Percentiles rank a stretch among this genome's conserved stretches.
Evolutionary conservation across 2,888 invertebrate species (phyloP).

Genomic region (Cremastinae sp.): DNA sequence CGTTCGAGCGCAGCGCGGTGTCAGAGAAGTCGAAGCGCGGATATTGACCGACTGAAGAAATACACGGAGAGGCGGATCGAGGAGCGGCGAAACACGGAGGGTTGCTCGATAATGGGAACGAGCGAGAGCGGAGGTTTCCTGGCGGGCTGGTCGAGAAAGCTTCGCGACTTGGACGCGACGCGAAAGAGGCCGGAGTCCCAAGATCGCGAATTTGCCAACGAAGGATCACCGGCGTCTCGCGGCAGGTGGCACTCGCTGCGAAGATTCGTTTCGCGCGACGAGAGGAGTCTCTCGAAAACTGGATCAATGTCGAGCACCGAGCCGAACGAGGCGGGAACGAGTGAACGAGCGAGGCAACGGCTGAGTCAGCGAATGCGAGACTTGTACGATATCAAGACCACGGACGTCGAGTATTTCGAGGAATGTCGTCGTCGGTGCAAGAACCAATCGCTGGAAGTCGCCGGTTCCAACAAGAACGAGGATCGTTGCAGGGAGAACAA

Average conservation of each 20-base stretch:
- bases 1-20: slow-evolving; percentile 70
- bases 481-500: slow-evolving; percentile 16
- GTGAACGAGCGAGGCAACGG: slow-evolving; percentile 42
- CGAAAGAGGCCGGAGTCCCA: slow-evolving; percentile 41
- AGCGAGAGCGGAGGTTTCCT: slow-evolving; percentile 51
- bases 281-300: background rate
- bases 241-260: slow-evolving; percentile 66
- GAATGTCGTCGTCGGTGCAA: slow-evolving; percentile 57
- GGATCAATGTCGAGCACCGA: background rate
- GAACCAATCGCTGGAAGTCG: background rate
- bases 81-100: slow-evolving; percentile 73
- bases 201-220: background rate
- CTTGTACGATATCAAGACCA: slow-evolving; percentile 73
- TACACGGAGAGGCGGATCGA: slow-evolving; percentile 74
- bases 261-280: slow-evolving; percentile 60
- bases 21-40: slow-evolving; percentile 75
- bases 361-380: slow-evolving; percentile 73
- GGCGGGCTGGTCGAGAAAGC: slow-evolving; percentile 67
- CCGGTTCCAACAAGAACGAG: background rate
- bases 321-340: background rate
- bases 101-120: slow-evolving; percentile 57
- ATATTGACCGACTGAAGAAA: slow-evolving; percentile 74
- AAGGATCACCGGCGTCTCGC: slow-evolving; percentile 3
- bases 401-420: slow-evolving; percentile 73
- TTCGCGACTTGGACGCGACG: slow-evolving; percentile 41